phyloP scores from a whole-genome alignment of 2,888 invertebrate genomes.

The Isotomurus palustris region DNA sequence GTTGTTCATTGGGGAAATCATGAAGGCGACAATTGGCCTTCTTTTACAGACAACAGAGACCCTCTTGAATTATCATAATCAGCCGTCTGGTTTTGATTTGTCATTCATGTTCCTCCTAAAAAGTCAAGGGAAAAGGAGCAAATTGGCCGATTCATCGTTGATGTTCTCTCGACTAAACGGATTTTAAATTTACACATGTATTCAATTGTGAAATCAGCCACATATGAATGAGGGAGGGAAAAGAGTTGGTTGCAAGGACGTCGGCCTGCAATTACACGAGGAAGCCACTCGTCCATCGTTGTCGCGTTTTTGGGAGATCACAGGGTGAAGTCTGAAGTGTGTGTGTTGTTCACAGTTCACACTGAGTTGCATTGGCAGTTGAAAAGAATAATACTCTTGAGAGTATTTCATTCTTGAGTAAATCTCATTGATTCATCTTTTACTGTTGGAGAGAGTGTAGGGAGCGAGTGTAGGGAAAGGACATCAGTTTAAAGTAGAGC shows the following conservation, averaged over 20 bases:
- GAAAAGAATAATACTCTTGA: too few species aligned
- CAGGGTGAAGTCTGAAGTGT: too few species aligned
- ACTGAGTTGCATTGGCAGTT: too few species aligned
- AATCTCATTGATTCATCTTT: too few species aligned
- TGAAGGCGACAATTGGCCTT: background rate
- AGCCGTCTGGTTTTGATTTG: slow-evolving; percentile 11
- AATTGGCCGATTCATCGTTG: slow-evolving; percentile 15
- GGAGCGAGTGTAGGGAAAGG: too few species aligned
- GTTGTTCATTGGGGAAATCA: background rate
- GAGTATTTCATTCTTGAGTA: too few species aligned
- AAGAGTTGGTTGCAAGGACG: background rate
- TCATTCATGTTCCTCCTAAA: background rate
- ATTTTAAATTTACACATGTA: slow-evolving; percentile 16
- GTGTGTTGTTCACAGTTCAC: too few species aligned
- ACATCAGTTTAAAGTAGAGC: too few species aligned
- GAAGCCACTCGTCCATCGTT: background rate
- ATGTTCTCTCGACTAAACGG: slow-evolving; percentile 3
- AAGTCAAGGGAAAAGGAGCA: background rate
- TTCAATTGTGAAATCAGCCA: slow-evolving; percentile 12
- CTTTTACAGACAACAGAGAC: background rate
- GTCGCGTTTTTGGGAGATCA: too few species aligned
- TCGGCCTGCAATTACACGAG: background rate
- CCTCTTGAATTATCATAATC: slow-evolving; percentile 12
- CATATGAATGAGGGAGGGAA: background rate
- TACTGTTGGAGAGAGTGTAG: too few species aligned